Base-by-base conservation (phyloP, 2,113 vertebrate genomes). In the Toxotes chatareus region DNA sequence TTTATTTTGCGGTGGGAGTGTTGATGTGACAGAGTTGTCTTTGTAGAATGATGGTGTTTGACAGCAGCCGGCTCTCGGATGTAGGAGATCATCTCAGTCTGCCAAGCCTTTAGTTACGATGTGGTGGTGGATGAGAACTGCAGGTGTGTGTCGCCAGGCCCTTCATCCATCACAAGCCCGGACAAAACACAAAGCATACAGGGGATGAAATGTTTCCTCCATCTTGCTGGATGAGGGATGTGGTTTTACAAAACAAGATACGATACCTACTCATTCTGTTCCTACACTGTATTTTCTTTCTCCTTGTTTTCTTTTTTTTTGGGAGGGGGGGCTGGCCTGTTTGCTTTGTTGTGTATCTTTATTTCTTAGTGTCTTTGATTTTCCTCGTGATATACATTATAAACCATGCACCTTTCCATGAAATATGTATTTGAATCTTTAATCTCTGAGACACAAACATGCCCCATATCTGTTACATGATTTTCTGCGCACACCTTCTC, bases 11-110 rank as follows among this genome's bases (percentile, higher is more conserved):
- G 4, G 89, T 79, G 78, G 89, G 87, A 92, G 83, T 82, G 86
- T 86, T 72, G 86, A 89, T 85, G 87, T 90, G 92, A 88, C 90
- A 91, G 91, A 87, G 89, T 90, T 88, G 93, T 95, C 94, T 91
- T 85, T 79, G 72, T 86, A 91, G 92, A 94, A 85, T 88, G 91
- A 94, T 93, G 88, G 82, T 86, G 86, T 91, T 91, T 91, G 92
- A 93, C 92, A 86, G 86, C 83, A 46, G 87, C 88, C 56, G 85
- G 76, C 91, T 91, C 88, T 91, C 83, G 76, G 88, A 93, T 92
- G 83, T 74, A 75, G 83, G 70, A 84, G 88, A 94, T 93, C 91
- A 92, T 89, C 86, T 80, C 64, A 73, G 86, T 86, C 86, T 86
- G 86, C 87, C 81, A 72, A 78, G 87, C 83, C 89, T 88, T 93